These are phyloP conservation scores for Tipula unca DNA, from an alignment of 2,888 invertebrate genomes.

Conservation along the genomic window DNA sequence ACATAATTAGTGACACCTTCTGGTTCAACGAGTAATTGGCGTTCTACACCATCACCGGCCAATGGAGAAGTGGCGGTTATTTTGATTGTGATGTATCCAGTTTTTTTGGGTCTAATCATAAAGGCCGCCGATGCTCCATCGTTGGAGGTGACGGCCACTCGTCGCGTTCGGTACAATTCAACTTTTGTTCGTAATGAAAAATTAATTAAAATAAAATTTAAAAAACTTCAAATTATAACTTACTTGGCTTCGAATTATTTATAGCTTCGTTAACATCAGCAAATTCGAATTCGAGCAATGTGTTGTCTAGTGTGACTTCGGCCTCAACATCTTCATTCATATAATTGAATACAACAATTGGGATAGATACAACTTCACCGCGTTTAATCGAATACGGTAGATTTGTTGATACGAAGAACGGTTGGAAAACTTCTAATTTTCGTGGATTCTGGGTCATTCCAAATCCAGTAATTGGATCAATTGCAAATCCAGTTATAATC, in stretches of 20 bases:
- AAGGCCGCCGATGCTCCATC: conserved; percentile 74
- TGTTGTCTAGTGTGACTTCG: conserved; percentile 76
- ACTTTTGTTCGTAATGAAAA: conserved; percentile 48
- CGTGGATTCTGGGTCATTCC: conserved; percentile 61
- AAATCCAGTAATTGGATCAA: conserved; percentile 66
- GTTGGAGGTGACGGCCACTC: conserved; percentile 60
- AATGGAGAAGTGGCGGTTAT: conserved; percentile 63
- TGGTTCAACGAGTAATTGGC: conserved; percentile 65
- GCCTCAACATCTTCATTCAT: conserved; percentile 66
- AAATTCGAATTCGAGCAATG: conserved; percentile 70
- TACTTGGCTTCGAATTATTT: conserved; percentile 56
- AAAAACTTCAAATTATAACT: background rate
- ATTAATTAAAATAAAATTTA: conserved; percentile 15
- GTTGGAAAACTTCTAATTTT: conserved; percentile 65
- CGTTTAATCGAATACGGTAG: conserved; percentile 80
- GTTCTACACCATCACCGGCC: conserved; percentile 71
- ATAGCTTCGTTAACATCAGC: conserved; percentile 70
- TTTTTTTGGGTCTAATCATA: conserved; percentile 64
- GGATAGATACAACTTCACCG: conserved; percentile 83
- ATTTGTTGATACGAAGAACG: conserved; percentile 77
- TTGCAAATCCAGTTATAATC: conserved; percentile 73
- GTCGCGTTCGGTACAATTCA: conserved; percentile 64
- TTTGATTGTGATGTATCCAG: conserved; percentile 65
- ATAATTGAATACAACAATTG: conserved; percentile 84
- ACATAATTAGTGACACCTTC: conserved; percentile 69